Percentiles rank a stretch among this genome's conserved stretches.
phyloP scores from a whole-genome alignment of 2,797 vertebrate genomes.

The Odontamblyopus lacepedii region DNA sequence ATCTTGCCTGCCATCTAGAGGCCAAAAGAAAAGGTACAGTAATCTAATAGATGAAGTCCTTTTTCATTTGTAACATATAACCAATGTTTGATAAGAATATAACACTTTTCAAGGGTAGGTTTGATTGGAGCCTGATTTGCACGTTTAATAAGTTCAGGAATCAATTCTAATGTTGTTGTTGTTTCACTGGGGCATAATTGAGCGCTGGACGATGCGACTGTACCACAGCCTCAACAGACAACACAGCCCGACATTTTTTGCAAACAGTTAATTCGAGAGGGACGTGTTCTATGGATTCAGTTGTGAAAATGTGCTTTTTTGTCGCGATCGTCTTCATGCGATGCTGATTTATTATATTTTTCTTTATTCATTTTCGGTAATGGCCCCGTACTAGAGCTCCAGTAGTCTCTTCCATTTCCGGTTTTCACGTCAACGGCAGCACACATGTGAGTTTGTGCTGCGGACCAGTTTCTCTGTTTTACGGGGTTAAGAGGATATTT shows the following conservation, averaged over 20 bases:
- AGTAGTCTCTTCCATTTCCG: slow-evolving; percentile 68
- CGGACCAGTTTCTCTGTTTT: background rate
- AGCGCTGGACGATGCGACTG: slow-evolving; percentile 37
- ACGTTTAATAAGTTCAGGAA: slow-evolving; percentile 35
- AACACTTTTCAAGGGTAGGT: background rate
- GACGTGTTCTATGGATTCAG: background rate
- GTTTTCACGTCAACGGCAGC: slow-evolving; percentile 57
- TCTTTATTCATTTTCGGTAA: background rate
- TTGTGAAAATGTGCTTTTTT: background rate
- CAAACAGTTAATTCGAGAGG: background rate
- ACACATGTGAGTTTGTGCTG: background rate
- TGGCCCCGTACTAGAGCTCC: background rate
- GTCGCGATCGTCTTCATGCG: background rate
- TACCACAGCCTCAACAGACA: slow-evolving; percentile 18
- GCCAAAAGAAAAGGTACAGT: background rate
- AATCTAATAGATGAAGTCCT: background rate
- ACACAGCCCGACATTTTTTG: background rate
- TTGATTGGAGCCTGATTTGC: background rate
- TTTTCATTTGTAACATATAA: background rate
- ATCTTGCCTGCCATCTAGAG: slow-evolving; percentile 57
- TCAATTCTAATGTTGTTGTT: fast-evolving
- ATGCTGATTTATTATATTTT: background rate
- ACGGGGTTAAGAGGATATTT: background rate
- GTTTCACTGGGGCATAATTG: slow-evolving; percentile 46
- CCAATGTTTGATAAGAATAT: background rate